These are phyloP conservation scores for Panthera tigris DNA, from an alignment of 2,113 vertebrate genomes.

Conservation along the genomic window DNA sequence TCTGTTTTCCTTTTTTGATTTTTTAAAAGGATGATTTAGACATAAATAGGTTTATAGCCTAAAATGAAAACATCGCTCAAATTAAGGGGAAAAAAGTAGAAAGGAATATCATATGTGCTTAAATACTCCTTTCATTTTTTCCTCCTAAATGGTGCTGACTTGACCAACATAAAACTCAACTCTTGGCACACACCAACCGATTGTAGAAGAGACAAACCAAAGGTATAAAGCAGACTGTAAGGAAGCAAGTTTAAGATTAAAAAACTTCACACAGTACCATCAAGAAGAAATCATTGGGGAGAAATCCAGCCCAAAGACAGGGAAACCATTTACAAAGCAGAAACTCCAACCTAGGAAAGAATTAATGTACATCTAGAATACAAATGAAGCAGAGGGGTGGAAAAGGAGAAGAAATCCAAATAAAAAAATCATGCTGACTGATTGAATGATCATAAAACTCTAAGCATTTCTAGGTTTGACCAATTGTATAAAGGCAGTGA, in stretches of 20 bases:
- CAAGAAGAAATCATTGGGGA: background rate
- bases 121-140: background rate
- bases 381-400: background rate
- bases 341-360: background rate
- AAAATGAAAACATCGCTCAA: background rate
- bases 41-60: background rate
- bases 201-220: background rate
- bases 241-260: background rate
- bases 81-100: background rate
- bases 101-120: background rate
- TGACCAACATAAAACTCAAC: background rate
- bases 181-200: background rate
- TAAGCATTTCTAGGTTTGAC: background rate
- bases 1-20: background rate
- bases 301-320: background rate
- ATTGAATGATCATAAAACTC: background rate
- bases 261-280: background rate
- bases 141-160: background rate
- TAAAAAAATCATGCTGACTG: background rate
- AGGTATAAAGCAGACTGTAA: background rate
- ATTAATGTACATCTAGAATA: background rate
- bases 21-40: background rate
- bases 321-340: background rate
- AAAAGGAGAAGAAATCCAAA: background rate
- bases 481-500: background rate